These are phyloP conservation scores for Dendrocopos noguchii DNA, from an alignment of 2,113 vertebrate genomes.

Conservation along the genomic window DNA sequence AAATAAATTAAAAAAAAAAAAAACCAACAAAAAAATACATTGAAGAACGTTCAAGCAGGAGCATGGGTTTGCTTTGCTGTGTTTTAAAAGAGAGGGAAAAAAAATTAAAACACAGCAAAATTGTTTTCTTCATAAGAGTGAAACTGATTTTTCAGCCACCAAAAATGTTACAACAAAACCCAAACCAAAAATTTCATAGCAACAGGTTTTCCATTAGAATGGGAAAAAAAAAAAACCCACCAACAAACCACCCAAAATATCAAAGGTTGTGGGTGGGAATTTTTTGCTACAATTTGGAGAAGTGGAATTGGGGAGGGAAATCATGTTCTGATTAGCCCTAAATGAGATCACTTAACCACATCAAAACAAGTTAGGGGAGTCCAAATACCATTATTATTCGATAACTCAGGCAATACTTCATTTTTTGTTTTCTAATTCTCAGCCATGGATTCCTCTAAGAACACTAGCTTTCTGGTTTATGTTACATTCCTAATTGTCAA, in stretches of 20 bases:
- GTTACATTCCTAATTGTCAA: background rate
- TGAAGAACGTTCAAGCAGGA: background rate
- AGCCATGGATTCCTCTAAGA: background rate
- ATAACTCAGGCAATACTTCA: background rate
- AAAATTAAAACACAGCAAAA: background rate
- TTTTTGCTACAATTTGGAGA: background rate
- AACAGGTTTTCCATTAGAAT: background rate
- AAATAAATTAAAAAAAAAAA: background rate
- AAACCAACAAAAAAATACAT: background rate
- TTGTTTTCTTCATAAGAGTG: background rate
- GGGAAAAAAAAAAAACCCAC: background rate
- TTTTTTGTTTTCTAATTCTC: background rate
- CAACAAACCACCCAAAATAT: too few relatives aligned
- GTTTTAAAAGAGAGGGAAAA: background rate
- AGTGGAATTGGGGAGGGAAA: background rate
- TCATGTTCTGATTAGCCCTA: background rate
- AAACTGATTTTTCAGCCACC: background rate
- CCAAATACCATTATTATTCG: background rate
- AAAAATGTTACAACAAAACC: background rate
- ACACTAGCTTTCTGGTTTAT: background rate
- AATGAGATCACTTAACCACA: background rate
- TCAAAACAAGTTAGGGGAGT: conserved; percentile 1
- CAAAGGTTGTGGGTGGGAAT: background rate
- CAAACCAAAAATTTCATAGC: background rate
- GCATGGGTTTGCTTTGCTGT: background rate